Conservation (phyloP, 2,797 vertebrate species). For the Gymnothorax reevesii region DNA sequence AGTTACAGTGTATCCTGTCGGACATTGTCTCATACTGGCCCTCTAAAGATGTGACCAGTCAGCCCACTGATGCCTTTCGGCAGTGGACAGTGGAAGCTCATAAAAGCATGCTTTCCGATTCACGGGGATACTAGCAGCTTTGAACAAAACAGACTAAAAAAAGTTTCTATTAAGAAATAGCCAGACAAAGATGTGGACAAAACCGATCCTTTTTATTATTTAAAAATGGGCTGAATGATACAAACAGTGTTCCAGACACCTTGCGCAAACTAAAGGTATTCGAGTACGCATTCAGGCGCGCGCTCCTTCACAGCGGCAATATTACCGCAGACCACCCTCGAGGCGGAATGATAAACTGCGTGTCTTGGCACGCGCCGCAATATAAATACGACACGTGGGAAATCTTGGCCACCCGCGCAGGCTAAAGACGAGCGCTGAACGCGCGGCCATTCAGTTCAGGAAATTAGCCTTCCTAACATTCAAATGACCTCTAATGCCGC, state of each 20-base stretch:
- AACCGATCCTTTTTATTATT: not conserved
- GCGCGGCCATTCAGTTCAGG: not conserved
- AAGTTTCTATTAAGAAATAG: not conserved
- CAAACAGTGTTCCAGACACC: too few species aligned
- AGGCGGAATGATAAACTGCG: not conserved
- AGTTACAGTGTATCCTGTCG: not conserved
- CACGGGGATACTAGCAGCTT: not conserved
- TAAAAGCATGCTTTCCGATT: not conserved
- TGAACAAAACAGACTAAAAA: not conserved
- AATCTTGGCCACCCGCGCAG: not conserved
- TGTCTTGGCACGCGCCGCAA: not conserved
- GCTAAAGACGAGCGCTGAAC: not conserved
- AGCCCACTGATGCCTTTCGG: not conserved
- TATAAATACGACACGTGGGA: not conserved
- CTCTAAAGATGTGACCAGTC: not conserved
- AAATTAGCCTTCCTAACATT: not conserved
- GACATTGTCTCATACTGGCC: not conserved
- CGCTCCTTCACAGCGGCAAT: not conserved
- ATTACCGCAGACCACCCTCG: conserved; percentile 9
- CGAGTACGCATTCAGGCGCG: not conserved
- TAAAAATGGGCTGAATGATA: too few species aligned
- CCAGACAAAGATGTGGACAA: not conserved
- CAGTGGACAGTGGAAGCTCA: not conserved
- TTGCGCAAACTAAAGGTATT: not conserved
- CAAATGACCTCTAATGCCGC: not conserved